Evolutionary conservation across 2,888 invertebrate genomes (phyloP).

Genomic region (Diploptera punctata): DNA sequence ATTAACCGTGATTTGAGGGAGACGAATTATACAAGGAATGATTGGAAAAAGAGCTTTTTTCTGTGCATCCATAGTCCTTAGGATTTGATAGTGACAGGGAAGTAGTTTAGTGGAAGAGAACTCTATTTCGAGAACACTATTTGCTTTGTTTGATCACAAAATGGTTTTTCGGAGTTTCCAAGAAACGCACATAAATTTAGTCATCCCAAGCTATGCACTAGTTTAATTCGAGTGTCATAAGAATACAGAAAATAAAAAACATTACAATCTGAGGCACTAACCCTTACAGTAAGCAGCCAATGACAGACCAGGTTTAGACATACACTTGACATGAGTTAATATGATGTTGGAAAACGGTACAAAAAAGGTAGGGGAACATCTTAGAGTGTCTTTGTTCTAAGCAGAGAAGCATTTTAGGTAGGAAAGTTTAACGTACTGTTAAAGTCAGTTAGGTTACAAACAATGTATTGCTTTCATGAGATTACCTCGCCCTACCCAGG

Average conservation of each 20-base stretch:
- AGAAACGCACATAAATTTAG: background rate
- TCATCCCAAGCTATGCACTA: background rate
- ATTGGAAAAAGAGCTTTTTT: too few species aligned
- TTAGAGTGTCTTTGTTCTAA: conserved; percentile 22
- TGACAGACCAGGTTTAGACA: conserved; percentile 16
- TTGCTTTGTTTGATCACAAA: background rate
- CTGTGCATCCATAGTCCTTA: too few species aligned
- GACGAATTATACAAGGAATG: too few species aligned
- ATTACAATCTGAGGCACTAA: background rate
- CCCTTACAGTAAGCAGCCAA: background rate
- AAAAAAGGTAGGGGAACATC: background rate
- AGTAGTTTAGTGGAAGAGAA: too few species aligned
- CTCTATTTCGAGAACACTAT: background rate
- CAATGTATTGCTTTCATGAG: conserved; percentile 24
- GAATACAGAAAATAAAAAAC: background rate
- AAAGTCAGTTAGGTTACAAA: background rate
- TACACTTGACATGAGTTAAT: conserved; percentile 9
- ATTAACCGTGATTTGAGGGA: too few species aligned
- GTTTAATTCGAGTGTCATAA: conserved; percentile 5
- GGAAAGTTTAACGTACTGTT: conserved; percentile 1
- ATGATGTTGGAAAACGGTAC: background rate
- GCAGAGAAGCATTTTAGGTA: conserved; percentile 17
- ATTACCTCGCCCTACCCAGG: conserved; percentile 6
- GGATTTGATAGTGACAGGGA: too few species aligned
- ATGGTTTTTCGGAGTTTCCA: background rate